Conservation (phyloP, 2,888 invertebrate species). For the Agrochola lota region DNA sequence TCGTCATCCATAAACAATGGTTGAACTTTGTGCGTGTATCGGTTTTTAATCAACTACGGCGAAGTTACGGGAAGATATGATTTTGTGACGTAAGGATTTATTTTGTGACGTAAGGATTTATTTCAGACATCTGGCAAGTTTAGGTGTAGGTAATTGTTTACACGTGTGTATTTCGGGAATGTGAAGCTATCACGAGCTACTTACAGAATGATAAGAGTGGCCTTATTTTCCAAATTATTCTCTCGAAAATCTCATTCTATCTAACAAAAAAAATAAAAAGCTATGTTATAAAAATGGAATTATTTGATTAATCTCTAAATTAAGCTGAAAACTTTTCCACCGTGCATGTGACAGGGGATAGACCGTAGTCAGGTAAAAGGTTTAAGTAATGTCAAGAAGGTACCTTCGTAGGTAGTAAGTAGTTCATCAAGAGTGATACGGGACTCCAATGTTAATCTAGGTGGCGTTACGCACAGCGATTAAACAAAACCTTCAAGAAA, state of each 20-base stretch:
- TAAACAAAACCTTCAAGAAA: background rate
- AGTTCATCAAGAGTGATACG: constrained; percentile 10
- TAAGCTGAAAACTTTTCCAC: constrained; percentile 19
- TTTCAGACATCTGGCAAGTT: background rate
- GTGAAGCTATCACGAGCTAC: rapidly evolving
- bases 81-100: constrained; percentile 14
- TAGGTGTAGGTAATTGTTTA: background rate
- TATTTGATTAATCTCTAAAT: constrained; percentile 19
- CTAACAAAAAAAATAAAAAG: background rate
- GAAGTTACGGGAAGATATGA: background rate
- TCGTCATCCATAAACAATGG: constrained; percentile 52
- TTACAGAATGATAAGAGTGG: background rate
- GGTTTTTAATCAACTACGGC: constrained; percentile 44
- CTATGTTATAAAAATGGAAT: constrained; percentile 9
- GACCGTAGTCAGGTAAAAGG: constrained; percentile 33
- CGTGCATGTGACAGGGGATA: constrained; percentile 38
- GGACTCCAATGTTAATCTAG: background rate
- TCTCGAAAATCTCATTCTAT: background rate
- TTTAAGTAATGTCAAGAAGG: constrained; percentile 19
- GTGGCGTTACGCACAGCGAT: background rate
- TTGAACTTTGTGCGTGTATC: constrained; percentile 53
- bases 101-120: background rate
- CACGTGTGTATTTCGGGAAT: background rate
- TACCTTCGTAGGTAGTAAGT: background rate
- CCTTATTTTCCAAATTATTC: background rate